Evolutionary conservation across 2,113 vertebrate species (phyloP).

Genomic region (Pteropus alecto): DNA sequence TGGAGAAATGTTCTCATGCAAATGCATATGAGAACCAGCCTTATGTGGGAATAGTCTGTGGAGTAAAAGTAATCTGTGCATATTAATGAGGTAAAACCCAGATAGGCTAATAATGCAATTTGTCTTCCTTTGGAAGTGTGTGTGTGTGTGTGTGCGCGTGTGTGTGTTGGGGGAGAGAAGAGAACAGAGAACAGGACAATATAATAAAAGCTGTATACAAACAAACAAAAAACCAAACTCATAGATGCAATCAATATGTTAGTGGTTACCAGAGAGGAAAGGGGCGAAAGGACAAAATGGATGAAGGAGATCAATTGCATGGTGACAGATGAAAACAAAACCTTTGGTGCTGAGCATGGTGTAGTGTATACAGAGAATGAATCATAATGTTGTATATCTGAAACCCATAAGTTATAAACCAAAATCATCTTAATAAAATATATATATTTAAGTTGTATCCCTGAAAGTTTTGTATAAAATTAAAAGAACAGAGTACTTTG

Average conservation of each 20-base stretch:
- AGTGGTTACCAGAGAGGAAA: background rate
- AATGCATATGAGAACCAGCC: background rate
- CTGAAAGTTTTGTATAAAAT: background rate
- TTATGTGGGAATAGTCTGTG: background rate
- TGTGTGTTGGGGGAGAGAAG: background rate
- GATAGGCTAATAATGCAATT: background rate
- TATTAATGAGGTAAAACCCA: background rate
- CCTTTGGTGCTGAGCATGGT: background rate
- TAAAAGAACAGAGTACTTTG: background rate
- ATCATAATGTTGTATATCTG: background rate
- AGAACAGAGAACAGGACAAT: background rate
- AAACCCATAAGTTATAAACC: background rate
- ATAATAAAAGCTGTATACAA: background rate
- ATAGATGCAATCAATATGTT: background rate
- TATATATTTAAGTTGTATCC: background rate
- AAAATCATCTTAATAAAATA: background rate
- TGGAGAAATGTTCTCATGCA: background rate
- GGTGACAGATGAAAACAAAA: background rate
- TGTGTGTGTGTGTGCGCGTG: background rate
- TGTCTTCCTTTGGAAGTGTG: background rate
- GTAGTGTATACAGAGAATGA: background rate
- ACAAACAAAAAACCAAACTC: background rate
- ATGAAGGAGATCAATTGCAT: background rate
- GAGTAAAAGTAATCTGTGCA: background rate
- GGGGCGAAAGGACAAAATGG: background rate